Evolutionary conservation across 1,140 invertebrate species (phyloP).

Genomic region (Drosophila auraria): DNA sequence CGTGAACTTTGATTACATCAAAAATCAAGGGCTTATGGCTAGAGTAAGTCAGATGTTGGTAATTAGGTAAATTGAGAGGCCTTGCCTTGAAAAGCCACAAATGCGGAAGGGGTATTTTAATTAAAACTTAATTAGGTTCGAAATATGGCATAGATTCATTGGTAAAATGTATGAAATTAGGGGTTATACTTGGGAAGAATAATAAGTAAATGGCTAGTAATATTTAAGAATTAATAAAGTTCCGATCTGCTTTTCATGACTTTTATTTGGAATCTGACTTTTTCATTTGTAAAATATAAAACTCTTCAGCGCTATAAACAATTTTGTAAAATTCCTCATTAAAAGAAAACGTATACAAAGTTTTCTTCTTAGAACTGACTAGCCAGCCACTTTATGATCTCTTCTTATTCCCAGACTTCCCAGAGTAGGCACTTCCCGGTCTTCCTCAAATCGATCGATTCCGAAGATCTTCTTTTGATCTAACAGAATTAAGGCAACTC

Average conservation of each 20-base stretch:
- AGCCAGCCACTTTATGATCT: slow-evolving; percentile 2
- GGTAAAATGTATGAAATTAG: no score
- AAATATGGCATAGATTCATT: background rate
- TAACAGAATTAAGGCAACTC: slow-evolving; percentile 11
- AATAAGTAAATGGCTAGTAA: no score
- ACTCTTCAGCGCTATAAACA: background rate
- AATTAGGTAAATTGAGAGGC: slow-evolving; percentile 36
- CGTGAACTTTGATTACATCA: slow-evolving; percentile 52
- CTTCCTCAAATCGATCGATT: background rate
- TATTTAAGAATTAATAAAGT: no score
- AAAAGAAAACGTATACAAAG: background rate
- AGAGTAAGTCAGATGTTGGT: slow-evolving; percentile 27
- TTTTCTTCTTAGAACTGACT: background rate
- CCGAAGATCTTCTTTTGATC: slow-evolving; percentile 23
- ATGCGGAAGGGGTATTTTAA: slow-evolving; percentile 3
- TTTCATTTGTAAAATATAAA: background rate
- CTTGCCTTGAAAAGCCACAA: slow-evolving; percentile 1
- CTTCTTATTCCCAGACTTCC: slow-evolving; percentile 1
- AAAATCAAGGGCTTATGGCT: slow-evolving; percentile 41
- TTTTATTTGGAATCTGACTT: background rate
- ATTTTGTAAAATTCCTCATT: background rate
- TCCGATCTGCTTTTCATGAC: no score
- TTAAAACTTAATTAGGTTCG: slow-evolving; percentile 27
- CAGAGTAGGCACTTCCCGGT: slow-evolving; percentile 2
- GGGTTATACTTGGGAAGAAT: no score